phyloP scores from a whole-genome alignment of 2,888 invertebrate species.

The Calameuta pallipes region DNA sequence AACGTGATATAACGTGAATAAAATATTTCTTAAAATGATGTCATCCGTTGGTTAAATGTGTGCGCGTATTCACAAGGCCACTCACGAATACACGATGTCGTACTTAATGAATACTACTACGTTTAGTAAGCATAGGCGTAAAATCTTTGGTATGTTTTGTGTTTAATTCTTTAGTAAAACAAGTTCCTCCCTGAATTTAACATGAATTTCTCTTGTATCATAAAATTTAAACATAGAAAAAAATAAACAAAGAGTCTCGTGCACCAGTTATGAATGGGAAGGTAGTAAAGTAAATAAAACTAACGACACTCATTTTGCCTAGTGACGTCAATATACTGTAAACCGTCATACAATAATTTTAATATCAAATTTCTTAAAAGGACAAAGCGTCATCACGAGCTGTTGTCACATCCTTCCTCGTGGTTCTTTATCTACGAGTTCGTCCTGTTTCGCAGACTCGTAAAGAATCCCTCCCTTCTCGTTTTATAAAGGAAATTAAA shows the following conservation, averaged over 20 bases:
- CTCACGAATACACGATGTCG: not conserved
- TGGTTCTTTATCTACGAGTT: constrained; percentile 39
- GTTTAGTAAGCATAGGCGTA: not conserved
- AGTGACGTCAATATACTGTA: not conserved
- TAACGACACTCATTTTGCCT: not conserved
- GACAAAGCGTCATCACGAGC: constrained; percentile 17
- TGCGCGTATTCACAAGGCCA: not conserved
- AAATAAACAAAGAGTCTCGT: not conserved
- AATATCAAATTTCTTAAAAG: constrained; percentile 3
- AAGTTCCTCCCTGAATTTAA: not conserved
- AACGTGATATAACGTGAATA: not conserved
- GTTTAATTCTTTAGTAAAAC: not conserved
- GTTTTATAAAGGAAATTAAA: constrained; percentile 1
- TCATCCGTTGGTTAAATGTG: not conserved
- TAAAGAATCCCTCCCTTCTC: constrained; percentile 16
- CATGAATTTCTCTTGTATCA: not conserved
- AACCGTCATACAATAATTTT: not conserved
- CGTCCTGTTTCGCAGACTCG: constrained; percentile 36
- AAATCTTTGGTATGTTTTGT: not conserved
- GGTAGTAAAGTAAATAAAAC: constrained; percentile 12
- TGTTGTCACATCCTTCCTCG: constrained; percentile 33
- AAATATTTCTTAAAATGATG: not conserved
- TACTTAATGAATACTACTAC: not conserved
- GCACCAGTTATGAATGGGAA: not conserved
- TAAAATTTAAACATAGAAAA: not conserved